These are phyloP conservation scores for Cepphus grylle DNA, from an alignment of 2,113 vertebrate genomes.

Conservation along the genomic window DNA sequence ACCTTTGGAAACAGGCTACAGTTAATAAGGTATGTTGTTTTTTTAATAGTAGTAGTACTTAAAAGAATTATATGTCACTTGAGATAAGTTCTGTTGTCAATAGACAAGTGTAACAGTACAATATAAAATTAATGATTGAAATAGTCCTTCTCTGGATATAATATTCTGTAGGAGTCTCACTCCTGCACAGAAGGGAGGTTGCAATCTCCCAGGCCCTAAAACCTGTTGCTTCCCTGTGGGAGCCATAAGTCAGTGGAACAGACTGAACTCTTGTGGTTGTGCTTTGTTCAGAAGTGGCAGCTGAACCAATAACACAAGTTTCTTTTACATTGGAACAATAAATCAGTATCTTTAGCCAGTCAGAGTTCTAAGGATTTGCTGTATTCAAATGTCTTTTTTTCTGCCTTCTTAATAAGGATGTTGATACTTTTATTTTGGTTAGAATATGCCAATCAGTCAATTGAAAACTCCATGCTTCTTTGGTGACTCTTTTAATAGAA, in stretches of 20 bases:
- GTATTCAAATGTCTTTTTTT: neutral
- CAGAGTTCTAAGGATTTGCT: neutral
- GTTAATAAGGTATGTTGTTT: constrained; percentile 69
- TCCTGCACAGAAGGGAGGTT: neutral
- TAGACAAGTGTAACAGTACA: neutral
- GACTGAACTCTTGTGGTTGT: neutral
- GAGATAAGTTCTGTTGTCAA: neutral
- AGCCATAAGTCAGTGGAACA: neutral
- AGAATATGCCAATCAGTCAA: neutral
- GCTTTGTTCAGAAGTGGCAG: neutral
- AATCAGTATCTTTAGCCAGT: neutral
- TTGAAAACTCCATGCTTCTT: neutral
- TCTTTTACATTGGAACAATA: neutral
- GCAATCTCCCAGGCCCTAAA: neutral
- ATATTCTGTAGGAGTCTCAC: neutral
- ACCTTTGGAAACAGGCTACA: constrained; percentile 86
- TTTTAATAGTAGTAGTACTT: neutral
- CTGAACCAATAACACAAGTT: neutral
- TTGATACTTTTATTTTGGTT: neutral
- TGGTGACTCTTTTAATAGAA: constrained; percentile 67
- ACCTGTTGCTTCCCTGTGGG: neutral
- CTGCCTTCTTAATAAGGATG: neutral
- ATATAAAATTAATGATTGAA: neutral
- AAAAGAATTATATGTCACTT: neutral
- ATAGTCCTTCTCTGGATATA: neutral